Percentiles rank a stretch among this genome's conserved stretches.
Evolutionary conservation across 2,797 vertebrate species (phyloP).

Genomic region (Balearica regulorum): DNA sequence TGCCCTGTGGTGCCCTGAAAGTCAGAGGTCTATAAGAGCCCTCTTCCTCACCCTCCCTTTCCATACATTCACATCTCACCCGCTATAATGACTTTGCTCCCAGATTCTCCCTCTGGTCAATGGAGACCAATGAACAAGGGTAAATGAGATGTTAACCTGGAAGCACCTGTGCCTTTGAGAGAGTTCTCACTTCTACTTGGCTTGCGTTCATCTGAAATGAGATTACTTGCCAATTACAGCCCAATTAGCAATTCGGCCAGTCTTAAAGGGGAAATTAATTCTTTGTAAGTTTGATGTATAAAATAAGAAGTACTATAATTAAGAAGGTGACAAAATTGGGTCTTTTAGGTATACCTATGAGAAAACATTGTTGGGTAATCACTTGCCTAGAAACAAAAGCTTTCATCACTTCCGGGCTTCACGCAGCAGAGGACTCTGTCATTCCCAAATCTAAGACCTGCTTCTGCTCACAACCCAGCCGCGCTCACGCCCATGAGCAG

Average conservation of each 20-base stretch:
- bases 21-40: neutral
- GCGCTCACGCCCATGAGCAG: fast-evolving
- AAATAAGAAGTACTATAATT: neutral
- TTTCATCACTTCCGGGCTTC: neutral
- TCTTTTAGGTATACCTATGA: neutral
- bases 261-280: neutral
- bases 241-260: neutral
- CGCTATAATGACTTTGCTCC: neutral
- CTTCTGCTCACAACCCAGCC: neutral
- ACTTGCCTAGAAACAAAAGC: neutral
- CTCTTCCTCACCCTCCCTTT: neutral
- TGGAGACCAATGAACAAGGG: neutral
- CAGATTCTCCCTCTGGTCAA: neutral
- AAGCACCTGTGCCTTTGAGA: neutral
- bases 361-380: neutral
- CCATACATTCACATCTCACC: neutral
- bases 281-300: neutral
- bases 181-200: neutral
- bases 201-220: neutral
- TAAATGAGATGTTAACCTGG: neutral
- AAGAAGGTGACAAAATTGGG: neutral
- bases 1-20: neutral
- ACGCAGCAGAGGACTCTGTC: neutral
- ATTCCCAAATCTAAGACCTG: neutral
- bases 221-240: neutral